phyloP scores from a whole-genome alignment of 1,140 invertebrate species.

The Diorhabda carinulata region DNA sequence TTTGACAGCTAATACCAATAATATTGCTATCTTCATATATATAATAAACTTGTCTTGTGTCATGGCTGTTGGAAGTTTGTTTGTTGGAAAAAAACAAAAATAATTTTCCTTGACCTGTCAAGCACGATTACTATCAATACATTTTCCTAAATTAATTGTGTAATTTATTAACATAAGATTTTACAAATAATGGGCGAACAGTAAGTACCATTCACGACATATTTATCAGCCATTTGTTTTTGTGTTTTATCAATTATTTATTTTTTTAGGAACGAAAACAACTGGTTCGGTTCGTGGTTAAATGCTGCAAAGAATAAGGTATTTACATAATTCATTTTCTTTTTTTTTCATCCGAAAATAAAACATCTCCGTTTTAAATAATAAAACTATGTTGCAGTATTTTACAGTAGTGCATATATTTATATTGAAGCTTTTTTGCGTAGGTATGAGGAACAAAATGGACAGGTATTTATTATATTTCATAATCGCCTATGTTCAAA shows the following conservation, averaged over 20 bases:
- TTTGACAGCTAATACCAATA: no score
- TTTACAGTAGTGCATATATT: no score
- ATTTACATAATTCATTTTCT: conserved; percentile 16
- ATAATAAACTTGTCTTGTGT: conserved; percentile 7
- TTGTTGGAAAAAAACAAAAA: conserved; percentile 16
- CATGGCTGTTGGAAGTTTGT: conserved; percentile 8
- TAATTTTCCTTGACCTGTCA: conserved; percentile 10
- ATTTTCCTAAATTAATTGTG: conserved; percentile 16
- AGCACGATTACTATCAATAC: conserved; percentile 5
- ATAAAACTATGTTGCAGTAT: no score
- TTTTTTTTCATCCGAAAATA: not conserved
- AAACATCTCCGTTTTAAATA: no score
- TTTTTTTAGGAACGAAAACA: conserved; percentile 22
- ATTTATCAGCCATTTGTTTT: not conserved
- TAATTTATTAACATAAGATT: conserved; percentile 7
- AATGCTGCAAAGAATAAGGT: conserved; percentile 47
- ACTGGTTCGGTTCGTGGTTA: conserved; percentile 46
- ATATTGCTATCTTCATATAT: no score
- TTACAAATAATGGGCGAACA: conserved; percentile 14
- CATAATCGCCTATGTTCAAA: no score
- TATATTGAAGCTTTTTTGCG: no score
- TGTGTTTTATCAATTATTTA: conserved; percentile 3
- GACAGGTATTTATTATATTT: no score
- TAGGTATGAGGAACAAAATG: no score
- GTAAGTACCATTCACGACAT: conserved; percentile 4